Evolutionary conservation across 2,797 vertebrate species (phyloP).

Genomic region (Botia kubotai): DNA sequence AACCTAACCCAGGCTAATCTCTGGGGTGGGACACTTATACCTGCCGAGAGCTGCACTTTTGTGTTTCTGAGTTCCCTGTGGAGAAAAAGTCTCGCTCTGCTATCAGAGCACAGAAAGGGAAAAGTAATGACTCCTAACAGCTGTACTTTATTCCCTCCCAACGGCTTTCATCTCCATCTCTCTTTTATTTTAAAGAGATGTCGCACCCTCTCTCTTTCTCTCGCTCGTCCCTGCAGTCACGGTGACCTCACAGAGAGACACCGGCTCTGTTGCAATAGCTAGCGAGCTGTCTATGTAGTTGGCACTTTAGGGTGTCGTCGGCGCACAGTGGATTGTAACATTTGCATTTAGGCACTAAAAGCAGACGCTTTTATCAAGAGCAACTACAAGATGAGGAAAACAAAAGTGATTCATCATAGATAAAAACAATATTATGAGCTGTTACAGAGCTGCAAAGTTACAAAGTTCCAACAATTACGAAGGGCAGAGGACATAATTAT

Average conservation of each 20-base stretch:
- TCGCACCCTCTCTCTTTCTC: conserved; percentile 14
- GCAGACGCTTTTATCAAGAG: no score
- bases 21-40: conserved; percentile 41
- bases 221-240: neutral
- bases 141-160: conserved; percentile 19
- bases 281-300: neutral
- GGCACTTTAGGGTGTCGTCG: neutral
- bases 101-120: conserved; percentile 41
- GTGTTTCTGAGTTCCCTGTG: conserved; percentile 31
- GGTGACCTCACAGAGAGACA: conserved; percentile 32
- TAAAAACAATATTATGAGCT: no score
- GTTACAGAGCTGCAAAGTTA: no score
- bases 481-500: neutral
- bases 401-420: no score
- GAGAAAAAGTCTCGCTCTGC: conserved; percentile 38
- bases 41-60: conserved; percentile 45
- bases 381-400: no score
- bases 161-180: conserved; percentile 35
- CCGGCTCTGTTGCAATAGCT: conserved; percentile 3
- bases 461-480: no score
- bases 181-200: conserved; percentile 34
- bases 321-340: neutral
- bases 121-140: conserved; percentile 58
- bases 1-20: conserved; percentile 43
- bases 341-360: no score